Base-by-base conservation (phyloP, 2,888 invertebrate genomes). In the Thysanoteuthis rhombus region DNA sequence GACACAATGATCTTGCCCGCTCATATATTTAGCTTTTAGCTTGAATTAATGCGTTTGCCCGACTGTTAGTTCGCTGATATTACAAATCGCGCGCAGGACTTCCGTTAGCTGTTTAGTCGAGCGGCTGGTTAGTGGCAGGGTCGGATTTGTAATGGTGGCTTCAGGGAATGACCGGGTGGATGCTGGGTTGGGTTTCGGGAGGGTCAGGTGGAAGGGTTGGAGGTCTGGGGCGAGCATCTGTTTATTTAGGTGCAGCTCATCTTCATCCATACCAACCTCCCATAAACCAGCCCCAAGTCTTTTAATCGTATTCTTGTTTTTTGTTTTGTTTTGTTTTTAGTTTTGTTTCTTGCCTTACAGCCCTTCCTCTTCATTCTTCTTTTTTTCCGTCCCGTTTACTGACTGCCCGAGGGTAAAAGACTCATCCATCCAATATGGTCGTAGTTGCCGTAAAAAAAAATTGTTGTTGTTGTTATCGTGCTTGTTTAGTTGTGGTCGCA, bases 1-100 rank as follows among this genome's bases (percentile, higher is more conserved):
- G 75, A 75, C 75, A 75, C 75, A 75, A 75, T 75, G 36, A n/a
- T 75, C n/a, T 36, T 12, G 4, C 75, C n/a, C 75, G n/a, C 75
- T 75, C 75, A 75, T 75, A 75, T 75, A 75, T 75, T 42, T 75
- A 75, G 75, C 75, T 75, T 75, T 75, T 75, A 75, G 75, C 75
- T 75, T 75, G 75, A 75, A 75, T 75, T 75, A 75, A 75, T 75
- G 75, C 75, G 75, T 75, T 75, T n/a, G 75, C n/a, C 75, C 75
- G 36, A 75, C 75, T 75, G 75, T n/a, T 75, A 75, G 75, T 75
- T 75, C 75, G 75, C 75, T 75, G 75, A 75, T 75, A 75, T 75
- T 75, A 75, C 75, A 75, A 75, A 75, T 75, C 75, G 75, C 75
- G 75, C 75, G 75, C 75, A 16, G 75, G 12, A 75, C 75, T 75